Evolutionary conservation across 2,797 vertebrate species (phyloP).

Genomic region (Siniperca obscura): DNA sequence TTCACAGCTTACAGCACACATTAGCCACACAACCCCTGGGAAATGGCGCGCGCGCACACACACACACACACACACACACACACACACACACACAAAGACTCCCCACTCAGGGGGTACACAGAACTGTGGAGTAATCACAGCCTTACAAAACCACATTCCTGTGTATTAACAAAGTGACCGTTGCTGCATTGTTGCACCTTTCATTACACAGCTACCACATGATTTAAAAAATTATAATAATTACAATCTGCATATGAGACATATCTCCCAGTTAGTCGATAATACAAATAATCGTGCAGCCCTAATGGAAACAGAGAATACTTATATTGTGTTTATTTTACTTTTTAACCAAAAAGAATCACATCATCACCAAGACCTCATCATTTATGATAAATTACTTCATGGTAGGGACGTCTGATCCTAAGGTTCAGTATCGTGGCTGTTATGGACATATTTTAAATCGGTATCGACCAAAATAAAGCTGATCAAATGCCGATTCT

Average conservation of each 20-base stretch:
- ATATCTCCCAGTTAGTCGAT: neutral
- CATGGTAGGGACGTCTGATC: neutral
- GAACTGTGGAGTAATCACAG: conserved; percentile 12
- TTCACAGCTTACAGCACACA: conserved; percentile 78
- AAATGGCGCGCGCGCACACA: conserved; percentile 41
- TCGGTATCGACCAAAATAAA: too few relatives aligned
- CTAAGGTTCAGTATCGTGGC: too few relatives aligned
- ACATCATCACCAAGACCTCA: neutral
- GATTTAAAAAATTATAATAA: neutral
- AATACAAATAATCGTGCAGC: too few relatives aligned
- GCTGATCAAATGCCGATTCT: too few relatives aligned
- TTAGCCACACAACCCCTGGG: conserved; percentile 68
- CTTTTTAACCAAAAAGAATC: neutral
- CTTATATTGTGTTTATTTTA: too few relatives aligned
- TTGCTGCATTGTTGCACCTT: conserved; percentile 11
- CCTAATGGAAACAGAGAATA: too few relatives aligned
- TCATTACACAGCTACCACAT: neutral
- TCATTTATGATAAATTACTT: neutral
- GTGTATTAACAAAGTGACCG: conserved; percentile 14
- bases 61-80: conserved; percentile 9
- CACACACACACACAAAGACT: neutral
- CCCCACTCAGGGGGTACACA: conserved; percentile 20
- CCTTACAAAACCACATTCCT: conserved; percentile 25
- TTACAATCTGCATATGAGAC: neutral
- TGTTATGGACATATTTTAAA: too few relatives aligned